phyloP scores from a whole-genome alignment of 2,113 vertebrate genomes.

The Mus spicilegus region DNA sequence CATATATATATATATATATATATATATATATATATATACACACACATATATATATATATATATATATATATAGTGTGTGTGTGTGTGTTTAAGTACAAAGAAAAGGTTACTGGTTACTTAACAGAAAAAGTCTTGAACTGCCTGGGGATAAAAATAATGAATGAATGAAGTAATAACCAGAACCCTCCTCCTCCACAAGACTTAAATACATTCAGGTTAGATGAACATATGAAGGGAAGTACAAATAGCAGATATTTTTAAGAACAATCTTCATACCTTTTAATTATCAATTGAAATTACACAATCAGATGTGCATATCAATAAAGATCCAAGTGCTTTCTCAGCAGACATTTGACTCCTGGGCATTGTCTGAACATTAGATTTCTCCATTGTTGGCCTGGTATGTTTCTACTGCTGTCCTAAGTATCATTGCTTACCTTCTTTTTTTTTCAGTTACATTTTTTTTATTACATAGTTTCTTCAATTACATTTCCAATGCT shows the following conservation, averaged over 20 bases:
- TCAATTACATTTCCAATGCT: too few species aligned
- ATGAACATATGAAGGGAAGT: slow-evolving; percentile 41
- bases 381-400: background rate
- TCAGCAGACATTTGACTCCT: background rate
- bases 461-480: too few species aligned
- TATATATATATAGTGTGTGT: too few species aligned
- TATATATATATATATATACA: too few species aligned
- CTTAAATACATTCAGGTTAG: slow-evolving; percentile 38
- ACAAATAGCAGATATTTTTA: slow-evolving; percentile 41
- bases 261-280: slow-evolving; percentile 7
- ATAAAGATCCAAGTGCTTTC: background rate
- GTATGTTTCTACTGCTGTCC: background rate
- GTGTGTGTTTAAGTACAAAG: background rate
- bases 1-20: too few species aligned
- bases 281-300: slow-evolving; percentile 39
- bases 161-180: slow-evolving; percentile 18
- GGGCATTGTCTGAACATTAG: slow-evolving; percentile 1
- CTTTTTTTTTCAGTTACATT: too few species aligned
- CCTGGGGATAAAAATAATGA: slow-evolving; percentile 32
- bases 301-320: background rate
- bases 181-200: background rate
- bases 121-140: slow-evolving; percentile 41
- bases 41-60: too few species aligned
- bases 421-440: background rate
- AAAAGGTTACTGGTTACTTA: slow-evolving; percentile 6